phyloP scores from a whole-genome alignment of 2,888 invertebrate genomes.

The Brenthis hecate region DNA sequence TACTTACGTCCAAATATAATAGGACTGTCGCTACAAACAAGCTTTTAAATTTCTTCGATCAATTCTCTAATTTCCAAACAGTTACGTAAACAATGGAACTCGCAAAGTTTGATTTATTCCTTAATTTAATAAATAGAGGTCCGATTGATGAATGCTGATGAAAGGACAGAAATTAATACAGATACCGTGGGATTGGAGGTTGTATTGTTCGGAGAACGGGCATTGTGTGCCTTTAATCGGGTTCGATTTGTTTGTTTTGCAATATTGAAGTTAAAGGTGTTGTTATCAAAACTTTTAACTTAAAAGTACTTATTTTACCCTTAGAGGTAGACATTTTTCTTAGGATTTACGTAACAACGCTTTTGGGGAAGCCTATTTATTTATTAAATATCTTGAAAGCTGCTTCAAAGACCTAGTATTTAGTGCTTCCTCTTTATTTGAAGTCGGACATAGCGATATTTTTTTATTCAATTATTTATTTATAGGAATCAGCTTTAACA shows the following conservation, averaged over 20 bases:
- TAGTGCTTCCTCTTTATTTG: no score
- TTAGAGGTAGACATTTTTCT: no score
- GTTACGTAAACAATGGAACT: conserved; percentile 35
- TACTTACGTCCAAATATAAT: neutral
- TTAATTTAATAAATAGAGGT: conserved; percentile 43
- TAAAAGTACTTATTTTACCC: no score
- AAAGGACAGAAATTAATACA: conserved; percentile 50
- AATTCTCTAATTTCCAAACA: conserved; percentile 23
- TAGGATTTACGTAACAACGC: no score
- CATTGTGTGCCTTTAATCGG: conserved; percentile 44
- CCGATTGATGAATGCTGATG: conserved; percentile 49
- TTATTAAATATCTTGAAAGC: no score
- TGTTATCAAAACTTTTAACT: neutral
- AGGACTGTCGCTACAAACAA: neutral
- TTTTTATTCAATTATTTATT: no score
- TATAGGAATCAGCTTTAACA: no score
- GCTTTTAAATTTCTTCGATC: conserved; percentile 15
- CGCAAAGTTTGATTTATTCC: conserved; percentile 43
- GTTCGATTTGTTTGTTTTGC: conserved; percentile 43
- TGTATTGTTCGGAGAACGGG: conserved; percentile 42
- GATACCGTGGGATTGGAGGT: conserved; percentile 43
- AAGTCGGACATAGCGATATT: no score
- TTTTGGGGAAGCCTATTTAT: no score
- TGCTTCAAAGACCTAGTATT: no score
- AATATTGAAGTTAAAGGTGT: conserved; percentile 9